A percentile compares a stretch with the other conserved stretches of the same genome.
Evolutionary conservation across 2,797 vertebrate genomes (phyloP).

Genomic region (Arctocebus calabarensis): DNA sequence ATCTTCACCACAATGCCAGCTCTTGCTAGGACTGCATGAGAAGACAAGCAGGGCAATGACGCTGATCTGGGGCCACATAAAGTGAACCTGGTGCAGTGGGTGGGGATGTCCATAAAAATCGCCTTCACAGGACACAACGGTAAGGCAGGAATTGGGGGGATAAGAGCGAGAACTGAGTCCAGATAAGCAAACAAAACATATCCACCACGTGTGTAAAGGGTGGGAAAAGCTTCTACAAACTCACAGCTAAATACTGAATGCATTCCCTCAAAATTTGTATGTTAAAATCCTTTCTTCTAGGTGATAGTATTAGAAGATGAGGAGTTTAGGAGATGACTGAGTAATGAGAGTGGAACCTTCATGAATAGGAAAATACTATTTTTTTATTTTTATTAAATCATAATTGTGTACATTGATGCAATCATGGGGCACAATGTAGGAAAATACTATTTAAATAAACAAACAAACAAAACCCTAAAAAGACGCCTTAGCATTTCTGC

Average conservation of each 20-base stretch:
- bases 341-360: neutral
- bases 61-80: neutral
- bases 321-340: neutral
- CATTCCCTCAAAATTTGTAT: neutral
- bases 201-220: rapidly evolving
- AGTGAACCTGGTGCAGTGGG: neutral
- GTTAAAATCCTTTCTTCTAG: neutral
- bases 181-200: neutral
- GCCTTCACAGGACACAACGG: neutral
- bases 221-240: neutral
- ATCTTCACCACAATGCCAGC: neutral
- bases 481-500: neutral
- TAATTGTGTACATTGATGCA: too few species aligned
- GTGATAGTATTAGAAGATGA: neutral
- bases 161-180: neutral
- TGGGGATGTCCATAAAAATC: neutral
- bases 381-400: too few species aligned
- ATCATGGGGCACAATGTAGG: too few species aligned
- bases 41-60: neutral
- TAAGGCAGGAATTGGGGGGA: neutral
- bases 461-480: too few species aligned
- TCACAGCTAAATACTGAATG: neutral
- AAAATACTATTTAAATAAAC: too few species aligned
- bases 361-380: too few species aligned
- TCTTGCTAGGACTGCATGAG: rapidly evolving